Conservation (phyloP, 2,113 vertebrate species). For the Neogale vison region DNA sequence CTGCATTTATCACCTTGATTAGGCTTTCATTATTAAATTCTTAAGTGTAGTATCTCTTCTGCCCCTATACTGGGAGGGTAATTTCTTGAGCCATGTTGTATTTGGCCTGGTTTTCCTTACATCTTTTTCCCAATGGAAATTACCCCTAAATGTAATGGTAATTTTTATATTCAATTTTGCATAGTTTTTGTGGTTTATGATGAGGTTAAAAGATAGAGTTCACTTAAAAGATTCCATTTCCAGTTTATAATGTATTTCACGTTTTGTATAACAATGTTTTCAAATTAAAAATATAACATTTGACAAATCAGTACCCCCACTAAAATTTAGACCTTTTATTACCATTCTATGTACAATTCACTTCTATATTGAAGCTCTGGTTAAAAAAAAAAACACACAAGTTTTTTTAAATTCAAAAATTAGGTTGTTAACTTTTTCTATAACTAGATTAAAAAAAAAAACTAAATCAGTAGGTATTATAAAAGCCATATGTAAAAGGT, state of each 20-base stretch:
- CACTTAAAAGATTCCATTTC: not conserved
- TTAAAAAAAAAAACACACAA: not conserved
- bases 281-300: not conserved
- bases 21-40: slow-evolving; percentile 31
- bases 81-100: slow-evolving; percentile 19
- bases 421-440: not conserved
- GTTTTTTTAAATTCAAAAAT: not conserved
- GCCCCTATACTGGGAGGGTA: not conserved
- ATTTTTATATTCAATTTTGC: slow-evolving; percentile 22
- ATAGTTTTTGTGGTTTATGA: slow-evolving; percentile 23
- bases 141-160: not conserved
- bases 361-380: not conserved
- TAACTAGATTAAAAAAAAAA: not conserved
- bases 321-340: not conserved
- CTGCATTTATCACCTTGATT: not conserved
- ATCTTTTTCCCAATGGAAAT: not conserved
- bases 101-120: slow-evolving; percentile 50
- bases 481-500: not conserved
- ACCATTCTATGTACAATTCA: not conserved
- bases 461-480: not conserved
- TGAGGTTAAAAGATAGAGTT: not conserved
- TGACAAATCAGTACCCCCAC: not conserved
- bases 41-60: not conserved
- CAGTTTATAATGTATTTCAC: not conserved
- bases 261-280: slow-evolving; percentile 21